A percentile compares a stretch with the other conserved stretches of the same genome.
Conservation (phyloP, 2,888 invertebrate genomes). For the Pelosia muscerda region DNA sequence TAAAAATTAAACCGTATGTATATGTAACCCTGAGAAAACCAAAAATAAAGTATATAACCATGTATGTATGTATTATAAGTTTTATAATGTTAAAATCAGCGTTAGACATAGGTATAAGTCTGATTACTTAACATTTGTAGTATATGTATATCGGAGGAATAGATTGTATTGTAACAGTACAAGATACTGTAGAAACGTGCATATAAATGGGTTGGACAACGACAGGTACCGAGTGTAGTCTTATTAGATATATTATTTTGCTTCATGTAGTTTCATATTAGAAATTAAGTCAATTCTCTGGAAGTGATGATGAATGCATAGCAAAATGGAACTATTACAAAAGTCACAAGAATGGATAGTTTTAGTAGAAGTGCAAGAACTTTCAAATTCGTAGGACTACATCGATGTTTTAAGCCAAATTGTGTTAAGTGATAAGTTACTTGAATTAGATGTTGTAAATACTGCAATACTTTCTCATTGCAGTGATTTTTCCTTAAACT, state of each 20-base stretch:
- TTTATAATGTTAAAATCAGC: slow-evolving; percentile 1
- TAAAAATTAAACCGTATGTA: no score
- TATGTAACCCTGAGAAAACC: slow-evolving; percentile 3
- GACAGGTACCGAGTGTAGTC: slow-evolving; percentile 16
- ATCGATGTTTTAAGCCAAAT: neutral
- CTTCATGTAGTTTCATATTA: neutral
- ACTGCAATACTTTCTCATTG: neutral
- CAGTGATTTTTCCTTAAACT: neutral
- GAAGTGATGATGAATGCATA: neutral
- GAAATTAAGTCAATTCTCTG: neutral
- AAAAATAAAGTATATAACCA: slow-evolving; percentile 11
- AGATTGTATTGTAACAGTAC: slow-evolving; percentile 6
- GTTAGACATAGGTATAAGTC: slow-evolving; percentile 2
- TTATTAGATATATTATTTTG: slow-evolving; percentile 1
- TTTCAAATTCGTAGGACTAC: neutral
- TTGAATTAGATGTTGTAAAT: neutral
- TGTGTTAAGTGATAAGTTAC: neutral
- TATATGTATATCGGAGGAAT: slow-evolving; percentile 8
- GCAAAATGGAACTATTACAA: neutral
- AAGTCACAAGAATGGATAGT: neutral
- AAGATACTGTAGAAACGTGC: neutral
- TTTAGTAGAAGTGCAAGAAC: neutral
- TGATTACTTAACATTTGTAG: slow-evolving; percentile 5
- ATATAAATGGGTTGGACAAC: slow-evolving; percentile 29
- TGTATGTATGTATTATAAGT: slow-evolving; percentile 10